phyloP scores from a whole-genome alignment of 1,140 invertebrate genomes.

The Drosophila parvula region DNA sequence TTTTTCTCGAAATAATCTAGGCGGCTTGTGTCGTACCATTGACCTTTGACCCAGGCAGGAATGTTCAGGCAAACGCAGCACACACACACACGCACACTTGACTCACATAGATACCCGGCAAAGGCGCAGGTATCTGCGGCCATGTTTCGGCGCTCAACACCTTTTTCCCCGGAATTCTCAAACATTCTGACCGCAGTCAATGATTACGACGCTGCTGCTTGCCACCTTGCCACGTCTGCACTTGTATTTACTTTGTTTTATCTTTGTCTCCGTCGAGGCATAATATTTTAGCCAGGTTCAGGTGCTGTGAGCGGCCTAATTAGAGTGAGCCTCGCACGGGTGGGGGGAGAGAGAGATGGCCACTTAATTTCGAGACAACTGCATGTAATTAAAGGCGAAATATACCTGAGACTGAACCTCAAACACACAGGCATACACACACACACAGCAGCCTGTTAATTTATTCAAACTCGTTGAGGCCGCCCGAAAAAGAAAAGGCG shows the following conservation, averaged over 20 bases:
- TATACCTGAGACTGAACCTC: slow-evolving; percentile 19
- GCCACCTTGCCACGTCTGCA: slow-evolving; percentile 5
- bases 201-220: slow-evolving; percentile 33
- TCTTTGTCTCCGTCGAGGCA: slow-evolving; percentile 37
- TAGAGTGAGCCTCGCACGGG: slow-evolving; percentile 34
- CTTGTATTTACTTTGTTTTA: slow-evolving; percentile 45
- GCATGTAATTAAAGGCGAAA: slow-evolving; percentile 67
- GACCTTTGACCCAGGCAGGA: slow-evolving; percentile 64
- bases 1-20: slow-evolving; percentile 13
- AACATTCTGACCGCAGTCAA: slow-evolving; percentile 52
- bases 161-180: slow-evolving; percentile 53
- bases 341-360: slow-evolving; percentile 6
- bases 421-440: slow-evolving; percentile 10
- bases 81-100: slow-evolving; percentile 25
- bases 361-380: slow-evolving; percentile 57
- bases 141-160: slow-evolving; percentile 55
- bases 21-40: slow-evolving; percentile 27
- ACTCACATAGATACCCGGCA: slow-evolving; percentile 27
- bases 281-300: slow-evolving; percentile 61
- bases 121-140: slow-evolving; percentile 35
- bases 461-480: slow-evolving; percentile 68
- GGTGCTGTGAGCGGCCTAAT: slow-evolving; percentile 65
- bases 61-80: slow-evolving; percentile 1
- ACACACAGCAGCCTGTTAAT: slow-evolving; percentile 47
- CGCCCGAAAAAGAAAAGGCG: slow-evolving; percentile 20